These are phyloP conservation scores for Yasuhikotakia modesta DNA, from an alignment of 2,797 vertebrate genomes.

Conservation along the genomic window DNA sequence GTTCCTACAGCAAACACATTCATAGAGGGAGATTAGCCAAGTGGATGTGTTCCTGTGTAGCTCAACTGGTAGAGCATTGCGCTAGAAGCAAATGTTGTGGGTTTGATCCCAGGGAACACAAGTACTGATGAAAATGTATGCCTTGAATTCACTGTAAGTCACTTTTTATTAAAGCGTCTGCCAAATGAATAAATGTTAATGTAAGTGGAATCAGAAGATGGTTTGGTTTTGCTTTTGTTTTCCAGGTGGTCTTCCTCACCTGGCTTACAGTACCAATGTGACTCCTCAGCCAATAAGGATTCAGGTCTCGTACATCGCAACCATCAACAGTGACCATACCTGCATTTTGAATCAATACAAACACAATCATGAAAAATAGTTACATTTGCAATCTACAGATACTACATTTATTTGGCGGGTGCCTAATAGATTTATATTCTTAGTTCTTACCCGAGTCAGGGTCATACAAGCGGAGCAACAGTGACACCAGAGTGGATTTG, in stretches of 20 bases:
- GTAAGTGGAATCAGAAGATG: not conserved
- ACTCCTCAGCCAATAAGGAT: constrained; percentile 89
- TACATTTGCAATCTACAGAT: not conserved
- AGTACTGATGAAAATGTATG: too few species aligned
- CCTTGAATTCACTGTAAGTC: too few species aligned
- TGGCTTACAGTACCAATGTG: constrained; percentile 95
- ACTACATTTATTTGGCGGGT: not conserved
- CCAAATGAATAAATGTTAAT: too few species aligned
- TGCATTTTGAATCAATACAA: constrained; percentile 58
- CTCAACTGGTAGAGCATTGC: too few species aligned
- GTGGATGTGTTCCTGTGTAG: too few species aligned
- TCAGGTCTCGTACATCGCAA: constrained; percentile 85
- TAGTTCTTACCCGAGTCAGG: constrained; percentile 75
- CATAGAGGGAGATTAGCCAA: not conserved
- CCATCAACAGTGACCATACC: constrained; percentile 87
- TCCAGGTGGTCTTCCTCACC: constrained; percentile 72
- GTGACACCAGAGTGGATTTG: constrained; percentile 91
- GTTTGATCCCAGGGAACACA: too few species aligned
- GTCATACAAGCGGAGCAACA: constrained; percentile 91
- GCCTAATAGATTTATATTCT: constrained; percentile 35
- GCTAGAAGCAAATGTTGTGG: too few species aligned
- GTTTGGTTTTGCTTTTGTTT: not conserved
- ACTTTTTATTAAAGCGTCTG: too few species aligned
- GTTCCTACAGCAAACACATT: constrained; percentile 79
- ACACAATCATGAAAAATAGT: not conserved